Percentiles rank a stretch among this genome's conserved stretches.
phyloP scores from a whole-genome alignment of 2,113 vertebrate genomes.

The Siniperca knerii region DNA sequence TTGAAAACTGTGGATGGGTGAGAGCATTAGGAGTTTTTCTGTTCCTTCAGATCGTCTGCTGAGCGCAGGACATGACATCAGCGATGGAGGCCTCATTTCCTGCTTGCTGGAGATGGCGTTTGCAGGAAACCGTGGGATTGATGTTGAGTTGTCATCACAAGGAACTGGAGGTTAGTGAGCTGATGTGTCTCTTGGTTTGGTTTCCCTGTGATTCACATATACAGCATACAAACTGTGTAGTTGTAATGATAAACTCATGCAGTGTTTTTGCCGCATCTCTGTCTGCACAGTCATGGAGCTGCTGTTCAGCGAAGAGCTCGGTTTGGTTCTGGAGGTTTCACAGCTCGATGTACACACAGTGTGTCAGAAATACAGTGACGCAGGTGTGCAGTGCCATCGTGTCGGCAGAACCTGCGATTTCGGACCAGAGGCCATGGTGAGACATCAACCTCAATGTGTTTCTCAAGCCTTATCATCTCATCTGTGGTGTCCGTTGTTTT shows the following conservation, averaged over 20 bases:
- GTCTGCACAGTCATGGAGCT: slow-evolving; percentile 83
- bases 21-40: not conserved
- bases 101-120: slow-evolving; percentile 94
- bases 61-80: slow-evolving; percentile 93
- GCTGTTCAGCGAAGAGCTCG: slow-evolving; percentile 92
- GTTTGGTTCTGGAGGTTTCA: slow-evolving; percentile 89
- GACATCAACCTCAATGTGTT: not conserved
- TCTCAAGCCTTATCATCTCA: not conserved
- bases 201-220: not conserved
- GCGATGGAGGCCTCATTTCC: slow-evolving; percentile 91
- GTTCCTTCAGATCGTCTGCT: slow-evolving; percentile 83
- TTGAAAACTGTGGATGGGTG: not conserved
- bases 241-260: not conserved
- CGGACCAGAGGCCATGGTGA: slow-evolving; percentile 88
- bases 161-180: slow-evolving; percentile 82
- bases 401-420: slow-evolving; percentile 85
- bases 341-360: slow-evolving; percentile 72
- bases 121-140: slow-evolving; percentile 91
- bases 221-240: not conserved
- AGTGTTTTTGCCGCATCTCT: not conserved
- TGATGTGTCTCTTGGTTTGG: not conserved
- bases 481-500: not conserved
- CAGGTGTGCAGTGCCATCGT: slow-evolving; percentile 83
- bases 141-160: slow-evolving; percentile 82
- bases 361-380: slow-evolving; percentile 79